phyloP scores from a whole-genome alignment of 2,797 vertebrate species.

The Acrocephalus scirpaceus region DNA sequence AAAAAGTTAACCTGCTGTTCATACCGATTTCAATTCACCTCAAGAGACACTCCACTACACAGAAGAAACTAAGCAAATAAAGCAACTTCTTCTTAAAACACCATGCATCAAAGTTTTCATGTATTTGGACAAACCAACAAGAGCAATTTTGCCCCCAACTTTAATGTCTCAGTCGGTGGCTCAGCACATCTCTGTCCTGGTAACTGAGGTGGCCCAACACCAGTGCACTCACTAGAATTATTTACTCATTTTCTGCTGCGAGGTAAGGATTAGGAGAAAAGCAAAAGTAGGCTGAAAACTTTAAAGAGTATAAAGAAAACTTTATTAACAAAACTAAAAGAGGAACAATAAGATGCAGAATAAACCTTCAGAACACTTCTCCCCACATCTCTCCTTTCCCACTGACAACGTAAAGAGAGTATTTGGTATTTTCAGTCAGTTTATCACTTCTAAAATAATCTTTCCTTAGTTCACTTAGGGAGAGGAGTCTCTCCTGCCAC shows the following conservation, averaged over 20 bases:
- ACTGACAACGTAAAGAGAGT: not conserved
- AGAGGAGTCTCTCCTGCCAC: not conserved
- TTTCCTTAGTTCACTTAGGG: not conserved
- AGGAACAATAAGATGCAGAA: not conserved
- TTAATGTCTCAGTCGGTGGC: not conserved
- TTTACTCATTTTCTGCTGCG: not conserved
- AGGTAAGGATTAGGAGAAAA: not conserved
- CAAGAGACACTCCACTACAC: not conserved
- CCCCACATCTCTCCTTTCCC: not conserved
- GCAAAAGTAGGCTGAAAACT: not conserved
- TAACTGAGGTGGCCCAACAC: not conserved
- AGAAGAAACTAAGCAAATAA: not conserved
- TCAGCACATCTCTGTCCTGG: not conserved
- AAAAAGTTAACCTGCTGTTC: not conserved
- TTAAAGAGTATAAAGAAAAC: not conserved
- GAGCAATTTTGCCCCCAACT: not conserved
- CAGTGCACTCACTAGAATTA: not conserved
- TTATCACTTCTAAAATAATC: not conserved
- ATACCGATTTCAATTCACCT: not conserved
- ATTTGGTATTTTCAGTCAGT: not conserved
- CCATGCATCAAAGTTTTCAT: not conserved
- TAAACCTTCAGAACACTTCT: not conserved
- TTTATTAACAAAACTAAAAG: not conserved
- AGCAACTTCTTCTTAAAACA: not conserved
- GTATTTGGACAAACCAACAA: not conserved